Evolutionary conservation across 2,113 vertebrate genomes (phyloP).

Genomic region (Odocoileus virginianus): DNA sequence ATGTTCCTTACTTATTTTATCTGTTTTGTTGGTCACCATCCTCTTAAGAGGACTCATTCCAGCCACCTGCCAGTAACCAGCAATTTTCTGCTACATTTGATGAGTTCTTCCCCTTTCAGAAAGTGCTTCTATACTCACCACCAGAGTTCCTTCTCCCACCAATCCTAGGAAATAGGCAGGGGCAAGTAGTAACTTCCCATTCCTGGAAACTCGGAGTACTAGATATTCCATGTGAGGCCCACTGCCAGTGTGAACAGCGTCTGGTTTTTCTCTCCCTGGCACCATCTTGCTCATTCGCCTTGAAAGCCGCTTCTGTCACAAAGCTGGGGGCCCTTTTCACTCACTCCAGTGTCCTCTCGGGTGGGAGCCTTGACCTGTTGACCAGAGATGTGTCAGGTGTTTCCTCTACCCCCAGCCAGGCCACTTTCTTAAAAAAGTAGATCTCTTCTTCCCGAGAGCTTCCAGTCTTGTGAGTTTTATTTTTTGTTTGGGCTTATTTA

Average conservation of each 20-base stretch:
- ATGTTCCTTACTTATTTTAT: neutral
- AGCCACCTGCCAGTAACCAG: neutral
- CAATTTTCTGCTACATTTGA: neutral
- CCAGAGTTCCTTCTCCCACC: neutral
- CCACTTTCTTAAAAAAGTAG: neutral
- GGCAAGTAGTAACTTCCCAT: neutral
- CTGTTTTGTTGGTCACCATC: neutral
- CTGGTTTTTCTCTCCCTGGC: neutral
- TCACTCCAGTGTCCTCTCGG: neutral
- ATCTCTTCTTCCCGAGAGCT: neutral
- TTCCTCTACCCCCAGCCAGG: accelerated
- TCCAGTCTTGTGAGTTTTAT: neutral
- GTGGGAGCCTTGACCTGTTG: neutral
- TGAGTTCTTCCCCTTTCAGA: neutral
- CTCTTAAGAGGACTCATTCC: neutral
- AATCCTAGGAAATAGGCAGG: neutral
- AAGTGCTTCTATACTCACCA: accelerated
- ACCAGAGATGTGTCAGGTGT: neutral
- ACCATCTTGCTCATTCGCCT: neutral
- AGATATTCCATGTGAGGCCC: neutral
- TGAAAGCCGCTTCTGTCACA: neutral
- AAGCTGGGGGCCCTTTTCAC: neutral
- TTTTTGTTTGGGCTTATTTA: constrained; percentile 72
- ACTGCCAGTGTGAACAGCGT: neutral
- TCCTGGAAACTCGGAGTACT: neutral